Conservation (phyloP, 2,113 vertebrate species). For the Corythornis cristatus region DNA sequence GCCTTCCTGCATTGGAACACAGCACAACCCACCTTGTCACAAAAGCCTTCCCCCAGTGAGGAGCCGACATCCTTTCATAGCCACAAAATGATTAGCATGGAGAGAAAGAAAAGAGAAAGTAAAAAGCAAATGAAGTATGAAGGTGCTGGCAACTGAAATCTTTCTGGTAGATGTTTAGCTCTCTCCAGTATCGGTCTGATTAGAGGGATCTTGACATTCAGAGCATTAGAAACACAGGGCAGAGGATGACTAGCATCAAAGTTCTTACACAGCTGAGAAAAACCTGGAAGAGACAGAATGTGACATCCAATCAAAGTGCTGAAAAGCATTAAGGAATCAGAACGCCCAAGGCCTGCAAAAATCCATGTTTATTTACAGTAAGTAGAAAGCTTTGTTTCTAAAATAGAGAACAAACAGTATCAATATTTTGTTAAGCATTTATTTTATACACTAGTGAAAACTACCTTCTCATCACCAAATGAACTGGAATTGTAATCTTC, state of each 20-base stretch:
- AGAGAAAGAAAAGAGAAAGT: constrained; percentile 66
- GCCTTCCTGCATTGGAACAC: background rate
- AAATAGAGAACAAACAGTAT: background rate
- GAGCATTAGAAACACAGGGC: background rate
- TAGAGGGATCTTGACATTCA: background rate
- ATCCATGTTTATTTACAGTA: background rate
- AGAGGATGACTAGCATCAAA: background rate
- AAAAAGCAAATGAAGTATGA: constrained; percentile 69
- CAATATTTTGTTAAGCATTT: background rate
- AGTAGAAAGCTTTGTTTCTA: background rate
- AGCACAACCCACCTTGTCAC: constrained; percentile 68
- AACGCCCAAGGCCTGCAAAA: constrained; percentile 12
- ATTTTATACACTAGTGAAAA: background rate
- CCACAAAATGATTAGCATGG: constrained; percentile 71
- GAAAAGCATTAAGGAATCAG: constrained; percentile 17
- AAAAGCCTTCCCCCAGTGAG: constrained; percentile 71
- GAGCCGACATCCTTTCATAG: constrained; percentile 74
- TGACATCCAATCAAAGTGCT: background rate
- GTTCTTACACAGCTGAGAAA: background rate
- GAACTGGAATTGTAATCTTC: background rate
- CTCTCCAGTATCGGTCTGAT: background rate
- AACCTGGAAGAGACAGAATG: background rate
- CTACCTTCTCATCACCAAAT: background rate
- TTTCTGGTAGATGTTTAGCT: background rate
- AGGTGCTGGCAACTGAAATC: background rate